phyloP scores from a whole-genome alignment of 2,888 invertebrate genomes.

The Sphaeridia pumilis region DNA sequence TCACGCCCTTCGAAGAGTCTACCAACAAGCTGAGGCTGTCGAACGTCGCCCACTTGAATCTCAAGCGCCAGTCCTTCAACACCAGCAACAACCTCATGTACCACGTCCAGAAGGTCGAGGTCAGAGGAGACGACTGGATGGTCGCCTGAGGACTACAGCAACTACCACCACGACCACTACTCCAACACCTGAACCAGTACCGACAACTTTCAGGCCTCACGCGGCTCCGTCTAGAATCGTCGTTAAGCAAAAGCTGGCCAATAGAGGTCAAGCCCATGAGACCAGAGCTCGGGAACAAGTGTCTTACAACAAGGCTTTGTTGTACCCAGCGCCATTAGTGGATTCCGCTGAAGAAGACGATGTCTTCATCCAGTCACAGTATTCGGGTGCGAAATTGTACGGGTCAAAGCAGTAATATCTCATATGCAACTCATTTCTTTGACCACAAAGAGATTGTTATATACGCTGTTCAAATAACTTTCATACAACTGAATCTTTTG shows the following conservation, averaged over 20 bases:
- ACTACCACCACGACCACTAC: conserved; percentile 1
- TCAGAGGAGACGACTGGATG: conserved; percentile 2
- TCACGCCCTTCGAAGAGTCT: neutral
- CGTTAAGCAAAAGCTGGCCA: conserved; percentile 10
- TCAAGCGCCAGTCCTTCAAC: neutral
- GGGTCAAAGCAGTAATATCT: conserved; percentile 6
- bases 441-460: too few species aligned
- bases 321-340: conserved; percentile 11
- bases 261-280: conserved; percentile 11
- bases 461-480: too few species aligned
- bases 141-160: neutral
- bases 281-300: neutral
- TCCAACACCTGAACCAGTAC: neutral
- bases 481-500: too few species aligned
- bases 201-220: conserved; percentile 14
- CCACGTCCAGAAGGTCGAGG: neutral
- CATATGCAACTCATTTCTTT: too few species aligned
- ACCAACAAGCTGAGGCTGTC: neutral
- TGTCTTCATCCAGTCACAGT: conserved; percentile 9
- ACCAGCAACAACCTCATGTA: neutral
- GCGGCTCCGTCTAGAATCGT: conserved; percentile 11
- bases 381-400: conserved; percentile 1
- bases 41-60: too few species aligned
- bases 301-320: neutral
- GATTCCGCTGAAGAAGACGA: conserved; percentile 12